Base-by-base conservation (phyloP, 1,140 invertebrate species). In the Drosophila willistoni region DNA sequence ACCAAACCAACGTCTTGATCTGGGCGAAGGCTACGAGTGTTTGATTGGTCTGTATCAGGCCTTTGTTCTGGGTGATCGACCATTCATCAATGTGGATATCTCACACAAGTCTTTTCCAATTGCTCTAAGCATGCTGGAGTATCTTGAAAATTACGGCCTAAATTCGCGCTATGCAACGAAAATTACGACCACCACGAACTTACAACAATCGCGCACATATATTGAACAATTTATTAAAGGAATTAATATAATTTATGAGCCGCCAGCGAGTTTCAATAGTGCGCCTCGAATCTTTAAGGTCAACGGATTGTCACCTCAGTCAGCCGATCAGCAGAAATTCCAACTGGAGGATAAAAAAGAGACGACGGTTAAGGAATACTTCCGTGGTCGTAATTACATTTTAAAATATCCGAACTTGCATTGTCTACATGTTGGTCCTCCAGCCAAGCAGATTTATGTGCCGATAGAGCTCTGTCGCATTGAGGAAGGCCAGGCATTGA, bases 31-130 rank as follows among this genome's bases (percentile, higher is more conserved):
- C 0, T 92, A 95, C 71, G 95, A 96, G 86, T 92, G 96, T 71
- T 96, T 95, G 93, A 92, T 94, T 47, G 96, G 96, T 0, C 92
- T 95, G 51, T 97, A 95, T 90, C 95, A 96, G 81, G 95, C 95
- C 1, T 94, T 95, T 0, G 94, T 96, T 70, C 92, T 96, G 47
- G 96, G 96, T 0, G 95, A 95, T 91, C 94, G 93, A 72, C 94
- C 96, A 0, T 87, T 82, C 33, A 90, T 97, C 2, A 97, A 97
- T 91, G 93, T 97, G 36, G 96, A 97, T 92, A 95, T 96, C 47
- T 94, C 94, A 0, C 95, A 96, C 79, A 96, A 95, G 87, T 95
- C 94, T 6, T 96, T 96, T 75, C 94, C 95, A 0, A 93, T 77
- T n/a, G 39, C 83, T 1, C 92, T 94, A 76, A 25, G 62, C 0